These are phyloP conservation scores for Mizuhopecten yessoensis DNA, from an alignment of 1,140 invertebrate genomes.

Conservation along the genomic window DNA sequence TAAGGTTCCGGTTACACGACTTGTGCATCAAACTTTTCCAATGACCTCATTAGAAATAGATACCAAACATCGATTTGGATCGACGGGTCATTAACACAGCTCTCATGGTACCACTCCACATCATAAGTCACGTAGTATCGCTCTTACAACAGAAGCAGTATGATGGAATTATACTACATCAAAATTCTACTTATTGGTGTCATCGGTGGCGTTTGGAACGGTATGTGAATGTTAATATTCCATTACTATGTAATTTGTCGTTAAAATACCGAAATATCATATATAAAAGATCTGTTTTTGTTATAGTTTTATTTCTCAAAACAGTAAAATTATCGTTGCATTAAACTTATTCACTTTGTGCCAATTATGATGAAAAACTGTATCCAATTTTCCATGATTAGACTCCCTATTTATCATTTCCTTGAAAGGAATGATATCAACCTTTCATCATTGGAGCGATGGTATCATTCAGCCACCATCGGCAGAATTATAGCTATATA, in stretches of 20 bases:
- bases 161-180: not conserved
- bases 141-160: not conserved
- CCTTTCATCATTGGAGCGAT: too few relatives aligned
- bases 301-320: too few relatives aligned
- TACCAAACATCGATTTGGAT: not conserved
- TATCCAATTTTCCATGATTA: too few relatives aligned
- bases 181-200: not conserved
- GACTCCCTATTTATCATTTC: too few relatives aligned
- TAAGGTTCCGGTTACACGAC: not conserved
- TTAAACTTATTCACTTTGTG: too few relatives aligned
- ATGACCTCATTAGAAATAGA: not conserved
- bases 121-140: not conserved
- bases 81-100: not conserved
- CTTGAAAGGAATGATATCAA: too few relatives aligned
- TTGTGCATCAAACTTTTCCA: not conserved
- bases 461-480: too few relatives aligned
- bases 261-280: too few relatives aligned
- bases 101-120: not conserved
- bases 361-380: too few relatives aligned
- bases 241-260: not conserved
- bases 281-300: too few relatives aligned
- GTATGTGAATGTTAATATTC: not conserved
- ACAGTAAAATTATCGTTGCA: too few relatives aligned
- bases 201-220: not conserved
- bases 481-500: too few relatives aligned